phyloP scores from a whole-genome alignment of 1,140 invertebrate genomes.

The roundworm (Caenorhabditis elegans) region WBcel235 BX284605.5:10456001-10456500 shows the following conservation, averaged over 20 bases:
- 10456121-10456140: conserved; percentile 13
- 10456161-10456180: background rate
- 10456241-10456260: conserved; percentile 49
- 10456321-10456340: conserved; percentile 51
- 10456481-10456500: background rate
- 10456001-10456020: background rate
- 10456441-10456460: conserved; percentile 48
- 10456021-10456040: background rate
- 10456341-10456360: conserved; percentile 51
- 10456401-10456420: conserved; percentile 48
- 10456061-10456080: conserved; percentile 31
- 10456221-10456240: conserved; percentile 39
- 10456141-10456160: conserved; percentile 27
- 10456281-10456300: conserved; percentile 54
- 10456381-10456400: conserved; percentile 49
- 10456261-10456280: conserved; percentile 51
- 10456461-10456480: conserved; percentile 22
- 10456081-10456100: background rate
- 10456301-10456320: conserved; percentile 52
- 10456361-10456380: conserved; percentile 49
- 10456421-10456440: conserved; percentile 41
- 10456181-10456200: background rate
- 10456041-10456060: background rate
- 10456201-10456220: conserved; percentile 40
- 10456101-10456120: background rate